Evolutionary conservation across 2,797 vertebrate species (phyloP), one percentile per base, ranked within the genome.

Genomic region (Lutjanus argentimaculatus): DNA sequence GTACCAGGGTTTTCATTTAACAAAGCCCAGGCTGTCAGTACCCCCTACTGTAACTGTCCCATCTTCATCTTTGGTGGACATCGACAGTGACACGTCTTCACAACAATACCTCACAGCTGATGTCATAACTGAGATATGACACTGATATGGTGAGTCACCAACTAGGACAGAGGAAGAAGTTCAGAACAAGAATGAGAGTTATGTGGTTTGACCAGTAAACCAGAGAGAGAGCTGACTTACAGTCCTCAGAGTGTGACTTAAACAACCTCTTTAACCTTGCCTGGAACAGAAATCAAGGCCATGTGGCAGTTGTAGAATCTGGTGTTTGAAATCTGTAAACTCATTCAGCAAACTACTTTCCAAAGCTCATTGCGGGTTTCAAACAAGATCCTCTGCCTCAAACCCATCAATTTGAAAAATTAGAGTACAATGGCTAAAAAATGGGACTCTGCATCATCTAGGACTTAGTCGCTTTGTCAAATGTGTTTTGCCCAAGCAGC

Each of bases 121-220:
- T 69, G 43, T 72, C 62, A 75, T 7, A 17, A 40, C n/a, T 4
- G n/a, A 70, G 43, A 30, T 2, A 53, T 52, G 64, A 75, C 21
- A 45, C 8, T 17, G 21, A 22, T 7, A 17, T 52, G 61, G 25
- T 4, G 8, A 76, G 64, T 76, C 52, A 65, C 53, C 52, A 45
- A 21, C 63, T 11, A 15, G 48, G 43, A 48, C 15, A 2, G 55
- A 55, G 48, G 48, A 72, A 77, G 42, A 64, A 9, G n/a, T 67
- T 45, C 10, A 68, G 40, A 72, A 30, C 46, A 77, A 51, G 17
- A 1, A 79, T 68, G 67, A 53, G 7, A 77, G 49, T 19, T 46
- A 88, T 85, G 85, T 22, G 10, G 72, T 72, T 42, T 40, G 61
- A 83, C 86, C 25, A 68, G 76, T 63, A 49, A 45, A 48, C 45